Evolutionary conservation across 1,140 invertebrate species (phyloP).

Genomic region (fruit fly (Drosophila melanogaster)): DNA sequence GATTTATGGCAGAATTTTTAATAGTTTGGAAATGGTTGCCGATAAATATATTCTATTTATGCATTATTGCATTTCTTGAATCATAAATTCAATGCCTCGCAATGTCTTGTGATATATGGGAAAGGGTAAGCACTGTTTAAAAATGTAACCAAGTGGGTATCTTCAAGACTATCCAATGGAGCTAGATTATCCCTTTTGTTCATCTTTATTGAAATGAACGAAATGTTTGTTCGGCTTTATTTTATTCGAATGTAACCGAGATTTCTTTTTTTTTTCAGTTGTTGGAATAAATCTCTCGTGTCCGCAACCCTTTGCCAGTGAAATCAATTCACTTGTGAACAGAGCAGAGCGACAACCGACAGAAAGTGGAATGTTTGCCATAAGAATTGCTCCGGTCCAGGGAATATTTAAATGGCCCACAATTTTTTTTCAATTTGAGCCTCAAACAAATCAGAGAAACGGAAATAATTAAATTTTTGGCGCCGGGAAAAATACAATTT

Average conservation of each 20-base stretch:
- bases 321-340: conserved; percentile 46
- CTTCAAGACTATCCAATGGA: not conserved
- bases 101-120: conserved; percentile 11
- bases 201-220: not conserved
- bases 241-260: conserved; percentile 11
- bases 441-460: conserved; percentile 45
- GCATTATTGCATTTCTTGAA: conserved; percentile 47
- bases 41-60: conserved; percentile 50
- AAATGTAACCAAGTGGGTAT: conserved; percentile 11
- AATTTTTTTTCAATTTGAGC: conserved; percentile 21
- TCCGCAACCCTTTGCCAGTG: conserved; percentile 18
- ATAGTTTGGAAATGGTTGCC: conserved; percentile 40
- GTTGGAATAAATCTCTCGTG: conserved; percentile 21
- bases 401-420: conserved; percentile 36
- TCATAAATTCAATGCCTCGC: conserved; percentile 40
- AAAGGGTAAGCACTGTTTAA: not conserved
- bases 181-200: not conserved
- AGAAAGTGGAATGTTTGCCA: conserved; percentile 32
- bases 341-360: conserved; percentile 30
- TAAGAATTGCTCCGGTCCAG: conserved; percentile 25
- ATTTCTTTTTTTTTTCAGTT: not conserved
- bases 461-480: conserved; percentile 51
- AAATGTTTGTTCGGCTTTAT: conserved; percentile 5
- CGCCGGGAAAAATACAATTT: conserved; percentile 33
- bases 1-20: conserved; percentile 51